Conservation (phyloP, 2,888 invertebrate species). For the Myopa tessellatipennis region DNA sequence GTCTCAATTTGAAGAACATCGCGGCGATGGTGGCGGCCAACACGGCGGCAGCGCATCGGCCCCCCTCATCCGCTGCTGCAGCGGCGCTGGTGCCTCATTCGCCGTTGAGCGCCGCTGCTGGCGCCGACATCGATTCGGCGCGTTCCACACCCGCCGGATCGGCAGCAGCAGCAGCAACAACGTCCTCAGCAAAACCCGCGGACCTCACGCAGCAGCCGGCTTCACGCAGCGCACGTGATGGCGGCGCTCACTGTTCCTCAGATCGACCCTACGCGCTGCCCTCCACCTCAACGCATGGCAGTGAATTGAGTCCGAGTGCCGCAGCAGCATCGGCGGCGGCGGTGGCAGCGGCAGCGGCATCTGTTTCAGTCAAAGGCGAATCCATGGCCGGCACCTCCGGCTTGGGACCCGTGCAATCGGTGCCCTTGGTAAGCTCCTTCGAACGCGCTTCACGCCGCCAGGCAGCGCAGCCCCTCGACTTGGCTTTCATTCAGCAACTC, state of each 20-base stretch:
- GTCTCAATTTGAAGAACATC: conserved; percentile 76
- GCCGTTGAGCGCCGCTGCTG: conserved; percentile 45
- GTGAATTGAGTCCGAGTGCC: conserved; percentile 51
- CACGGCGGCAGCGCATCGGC: conserved; percentile 57
- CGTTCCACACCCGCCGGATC: conserved; percentile 60
- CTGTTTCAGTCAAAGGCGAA: conserved; percentile 52
- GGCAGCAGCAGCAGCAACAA: conserved; percentile 51
- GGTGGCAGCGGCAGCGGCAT: conserved; percentile 51
- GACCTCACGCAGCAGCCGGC: conserved; percentile 59
- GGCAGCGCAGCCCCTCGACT: not conserved
- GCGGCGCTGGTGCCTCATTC: conserved; percentile 51
- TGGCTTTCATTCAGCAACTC: conserved; percentile 21
- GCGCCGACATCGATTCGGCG: conserved; percentile 58
- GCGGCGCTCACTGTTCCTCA: conserved; percentile 45
- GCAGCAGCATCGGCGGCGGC: conserved; percentile 47
- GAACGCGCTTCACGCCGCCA: not conserved
- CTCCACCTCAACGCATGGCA: conserved; percentile 56
- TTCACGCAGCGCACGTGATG: conserved; percentile 58
- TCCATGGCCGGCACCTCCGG: conserved; percentile 79
- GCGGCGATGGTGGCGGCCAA: conserved; percentile 64
- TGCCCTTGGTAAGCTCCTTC: conserved; percentile 80
- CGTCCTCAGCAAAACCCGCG: conserved; percentile 52
- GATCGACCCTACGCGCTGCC: conserved; percentile 51
- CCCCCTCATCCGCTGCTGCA: conserved; percentile 48
- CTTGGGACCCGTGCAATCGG: conserved; percentile 87